Conservation (phyloP, 2,797 vertebrate genomes). For the Cheirogaleus major region DNA sequence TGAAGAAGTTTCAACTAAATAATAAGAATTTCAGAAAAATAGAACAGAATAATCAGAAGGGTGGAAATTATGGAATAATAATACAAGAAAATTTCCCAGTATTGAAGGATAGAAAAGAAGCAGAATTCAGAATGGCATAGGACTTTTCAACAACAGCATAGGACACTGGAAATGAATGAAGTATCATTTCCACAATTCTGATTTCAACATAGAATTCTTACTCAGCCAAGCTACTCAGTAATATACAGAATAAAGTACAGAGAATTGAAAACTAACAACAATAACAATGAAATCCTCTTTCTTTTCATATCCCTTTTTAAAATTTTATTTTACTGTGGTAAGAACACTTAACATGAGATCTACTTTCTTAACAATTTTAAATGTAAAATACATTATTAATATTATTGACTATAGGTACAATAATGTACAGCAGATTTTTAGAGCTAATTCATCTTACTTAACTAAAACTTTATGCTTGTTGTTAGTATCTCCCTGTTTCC, state of each 20-base stretch:
- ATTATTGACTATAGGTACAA: neutral
- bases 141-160: neutral
- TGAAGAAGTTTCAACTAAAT: neutral
- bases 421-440: neutral
- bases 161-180: neutral
- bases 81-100: neutral
- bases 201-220: neutral
- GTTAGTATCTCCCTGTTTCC: neutral
- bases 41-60: neutral
- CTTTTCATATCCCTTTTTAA: neutral
- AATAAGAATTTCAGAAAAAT: neutral
- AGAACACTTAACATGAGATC: neutral
- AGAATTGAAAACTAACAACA: neutral
- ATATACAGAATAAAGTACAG: neutral
- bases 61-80: neutral
- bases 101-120: neutral
- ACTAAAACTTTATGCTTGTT: neutral
- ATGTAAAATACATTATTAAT: neutral
- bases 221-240: neutral
- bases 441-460: neutral
- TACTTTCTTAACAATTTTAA: neutral
- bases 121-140: neutral
- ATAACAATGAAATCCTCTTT: neutral
- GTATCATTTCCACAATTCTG: neutral
- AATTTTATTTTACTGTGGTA: neutral